These are phyloP conservation scores for Malthinus seriepunctatus DNA, from an alignment of 2,888 invertebrate genomes.

Conservation along the genomic window DNA sequence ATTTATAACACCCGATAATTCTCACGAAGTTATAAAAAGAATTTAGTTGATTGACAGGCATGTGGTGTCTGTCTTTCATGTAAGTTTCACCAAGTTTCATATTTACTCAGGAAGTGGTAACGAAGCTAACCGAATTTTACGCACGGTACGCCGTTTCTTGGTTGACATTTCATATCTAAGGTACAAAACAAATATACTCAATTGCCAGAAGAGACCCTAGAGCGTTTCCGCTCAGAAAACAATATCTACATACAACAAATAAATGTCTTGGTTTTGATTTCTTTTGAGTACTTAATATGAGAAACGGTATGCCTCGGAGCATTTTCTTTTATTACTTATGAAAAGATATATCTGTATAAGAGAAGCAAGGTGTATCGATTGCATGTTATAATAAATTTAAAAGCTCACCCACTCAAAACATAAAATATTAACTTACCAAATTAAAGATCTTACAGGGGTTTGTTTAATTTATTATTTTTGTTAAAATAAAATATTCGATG, in stretches of 20 bases:
- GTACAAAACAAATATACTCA: slow-evolving; percentile 25
- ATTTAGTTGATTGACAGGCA: slow-evolving; percentile 9
- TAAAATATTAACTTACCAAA: too few species aligned
- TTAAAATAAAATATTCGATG: too few species aligned
- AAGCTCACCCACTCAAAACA: too few species aligned
- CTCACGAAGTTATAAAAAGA: slow-evolving; percentile 20
- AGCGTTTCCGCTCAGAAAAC: slow-evolving; percentile 26
- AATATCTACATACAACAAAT: slow-evolving; percentile 34
- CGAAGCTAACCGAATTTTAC: slow-evolving; percentile 28
- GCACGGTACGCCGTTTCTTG: slow-evolving; percentile 23
- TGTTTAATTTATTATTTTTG: too few species aligned
- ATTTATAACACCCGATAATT: slow-evolving; percentile 23
- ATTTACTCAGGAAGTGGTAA: slow-evolving; percentile 20
- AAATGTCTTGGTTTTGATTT: slow-evolving; percentile 35
- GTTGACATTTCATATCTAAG: slow-evolving; percentile 29
- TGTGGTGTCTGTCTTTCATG: slow-evolving; percentile 8
- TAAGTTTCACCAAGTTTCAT: slow-evolving; percentile 10
- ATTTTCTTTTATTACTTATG: slow-evolving; percentile 28
- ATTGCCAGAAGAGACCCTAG: slow-evolving; percentile 26
- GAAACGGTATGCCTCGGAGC: slow-evolving; percentile 27
- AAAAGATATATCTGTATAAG: slow-evolving; percentile 10
- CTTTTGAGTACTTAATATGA: slow-evolving; percentile 37
- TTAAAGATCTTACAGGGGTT: too few species aligned
- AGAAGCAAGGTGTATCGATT: neutral
- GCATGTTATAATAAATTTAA: neutral